Evolutionary conservation across 2,113 vertebrate species (phyloP).

Genomic region (Lipotes vexillifer): DNA sequence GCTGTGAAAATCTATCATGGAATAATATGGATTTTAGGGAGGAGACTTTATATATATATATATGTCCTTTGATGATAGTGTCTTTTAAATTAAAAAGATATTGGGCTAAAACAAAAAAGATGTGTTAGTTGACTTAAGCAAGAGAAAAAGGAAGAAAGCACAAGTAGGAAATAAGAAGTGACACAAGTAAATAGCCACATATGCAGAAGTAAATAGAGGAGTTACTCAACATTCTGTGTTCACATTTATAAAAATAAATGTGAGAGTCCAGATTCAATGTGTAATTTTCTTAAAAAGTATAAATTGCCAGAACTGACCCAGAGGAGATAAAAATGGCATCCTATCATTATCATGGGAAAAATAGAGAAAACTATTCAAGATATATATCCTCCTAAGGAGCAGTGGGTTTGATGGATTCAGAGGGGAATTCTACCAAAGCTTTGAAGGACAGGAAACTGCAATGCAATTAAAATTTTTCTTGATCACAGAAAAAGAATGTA

Average conservation of each 20-base stretch:
- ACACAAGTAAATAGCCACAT: background rate
- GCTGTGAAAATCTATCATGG: slow-evolving; percentile 67
- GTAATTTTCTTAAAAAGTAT: background rate
- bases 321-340: background rate
- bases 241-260: background rate
- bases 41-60: slow-evolving; percentile 5
- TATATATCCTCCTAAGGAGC: background rate
- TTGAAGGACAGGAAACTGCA: background rate
- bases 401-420: background rate
- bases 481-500: background rate
- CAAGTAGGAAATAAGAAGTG: background rate
- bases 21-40: slow-evolving; percentile 72
- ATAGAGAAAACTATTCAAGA: background rate
- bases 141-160: background rate
- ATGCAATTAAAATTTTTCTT: background rate
- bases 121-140: background rate
- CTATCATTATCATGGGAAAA: background rate
- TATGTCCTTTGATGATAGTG: too few relatives aligned
- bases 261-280: background rate
- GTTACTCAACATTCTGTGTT: background rate
- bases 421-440: background rate
- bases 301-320: background rate
- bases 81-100: background rate
- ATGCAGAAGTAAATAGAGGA: background rate
- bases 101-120: background rate